Evolutionary conservation across 1,140 invertebrate genomes (phyloP), one percentile per base, ranked within the genome.

Genomic region (Meloidogyne floridensis): DNA sequence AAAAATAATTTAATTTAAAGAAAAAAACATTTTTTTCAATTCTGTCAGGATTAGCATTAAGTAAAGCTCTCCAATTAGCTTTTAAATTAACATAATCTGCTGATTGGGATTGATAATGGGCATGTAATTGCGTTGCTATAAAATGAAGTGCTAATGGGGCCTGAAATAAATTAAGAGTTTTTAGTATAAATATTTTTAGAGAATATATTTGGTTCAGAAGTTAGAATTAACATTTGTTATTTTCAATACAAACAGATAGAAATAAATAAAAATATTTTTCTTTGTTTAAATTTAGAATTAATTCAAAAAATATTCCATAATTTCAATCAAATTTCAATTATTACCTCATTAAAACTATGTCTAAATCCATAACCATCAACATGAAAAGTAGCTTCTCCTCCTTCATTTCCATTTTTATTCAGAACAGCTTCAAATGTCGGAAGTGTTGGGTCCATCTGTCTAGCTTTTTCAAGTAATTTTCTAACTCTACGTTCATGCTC

Each of bases 281-380:
- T 20, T 20, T 20, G 20, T 20, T 20, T 20, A 20, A 20, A 20
- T 32, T 32, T 32, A 32, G 32, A 32, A 32, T 32, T 32, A 32
- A 32, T 32, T 32, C 32, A 32, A 32, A 32, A 32, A 32, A 32
- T 32, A 32, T 32, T 32, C 32, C 32, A 32, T 32, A 32, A 32
- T 32, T 8, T 47, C 5, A 0, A 47, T 47, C 47, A 47, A 47
- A 4, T 47, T 47, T 59, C 2, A 59, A 65, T n/a, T 65, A n/a
- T 54, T 11, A 65, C 90, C 3, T 90, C 88, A 69, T 90, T 87
- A 75, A 91, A 88, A 47, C 18, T 70, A 83, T 92, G 91, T 71
- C 91, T 90, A 82, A 92, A 92, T 13, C 92, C 92, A 84, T 92
- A 91, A 18, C 82, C 85, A 83, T 93, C 92, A 9, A 92, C 91